Base-by-base conservation (phyloP, 2,888 invertebrate genomes). In the Hesperia comma region DNA sequence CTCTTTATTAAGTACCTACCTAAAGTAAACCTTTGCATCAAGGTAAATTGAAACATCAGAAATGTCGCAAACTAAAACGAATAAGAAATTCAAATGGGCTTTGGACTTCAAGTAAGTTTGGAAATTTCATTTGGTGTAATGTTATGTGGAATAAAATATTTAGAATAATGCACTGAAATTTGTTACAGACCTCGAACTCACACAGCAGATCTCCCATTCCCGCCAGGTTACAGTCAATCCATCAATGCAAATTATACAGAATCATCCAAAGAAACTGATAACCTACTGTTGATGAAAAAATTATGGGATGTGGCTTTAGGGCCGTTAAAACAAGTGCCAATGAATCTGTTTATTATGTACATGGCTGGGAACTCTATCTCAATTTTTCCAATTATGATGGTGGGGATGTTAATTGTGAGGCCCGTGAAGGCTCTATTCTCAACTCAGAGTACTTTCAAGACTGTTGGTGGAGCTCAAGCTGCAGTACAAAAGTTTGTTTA, bases 311-410 rank as follows among this genome's bases (percentile, higher is more conserved):
- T 99, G 61, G 99, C 99, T 0, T 87, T 99, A 17, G 98, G 97
- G 0, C 99, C 99, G 2, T 86, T 99, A 40, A 99, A 99, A 86
- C 99, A 98, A 93, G 97, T 97, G 73, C 99, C 99, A 0, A 99
- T 99, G 99, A 99, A 99, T 88, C 93, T 99, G 70, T 98, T 99
- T 85, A 98, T 99, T 69, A 99, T 99, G 98, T 99, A 99, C 89
- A 99, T 99, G 99, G 98, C 99, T 63, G 99, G 99, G 17, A 99
- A 98, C 86, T 98, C 99, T 0, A 99, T 99, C 79, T 99, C 99
- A 0, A 99, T 99, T 78, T 99, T 99, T 80, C 99, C 99, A 0
- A 99, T 99, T 57, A 99, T 99, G 99, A 99, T 99, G 99, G 99
- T 99, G 8, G 99, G 99, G 53, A 99, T 99, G 99, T 94, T 99